Conservation (phyloP, 1,140 invertebrate species). For the Polypedilum vanderplanki region DNA sequence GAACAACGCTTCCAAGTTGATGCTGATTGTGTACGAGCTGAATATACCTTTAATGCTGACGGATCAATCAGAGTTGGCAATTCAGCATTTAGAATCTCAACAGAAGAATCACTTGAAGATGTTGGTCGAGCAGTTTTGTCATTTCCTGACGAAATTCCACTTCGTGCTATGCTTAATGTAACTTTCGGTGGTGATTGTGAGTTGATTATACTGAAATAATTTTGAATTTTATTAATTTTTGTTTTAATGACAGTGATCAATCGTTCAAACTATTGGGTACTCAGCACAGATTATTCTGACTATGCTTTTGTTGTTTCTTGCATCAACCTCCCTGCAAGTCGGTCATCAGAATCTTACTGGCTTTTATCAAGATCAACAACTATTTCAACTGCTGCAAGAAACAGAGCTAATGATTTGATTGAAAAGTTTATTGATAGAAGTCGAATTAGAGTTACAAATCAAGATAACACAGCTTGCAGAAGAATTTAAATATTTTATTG, state of each 20-base stretch:
- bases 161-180: background rate
- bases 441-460: background rate
- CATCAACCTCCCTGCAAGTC: background rate
- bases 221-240: background rate
- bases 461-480: background rate
- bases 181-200: background rate
- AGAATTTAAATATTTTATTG: too few species aligned
- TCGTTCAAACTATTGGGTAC: slow-evolving; percentile 13
- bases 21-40: background rate
- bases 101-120: too few species aligned
- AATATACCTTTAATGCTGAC: background rate
- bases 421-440: background rate
- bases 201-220: background rate
- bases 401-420: background rate
- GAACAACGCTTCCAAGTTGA: background rate
- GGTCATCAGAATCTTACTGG: background rate
- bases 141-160: background rate
- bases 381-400: background rate
- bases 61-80: background rate
- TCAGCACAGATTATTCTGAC: background rate
- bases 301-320: background rate
- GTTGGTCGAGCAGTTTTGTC: background rate
- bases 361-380: background rate
- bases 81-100: too few species aligned
- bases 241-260: background rate